These are phyloP conservation scores for Semaprochilodus insignis DNA, from an alignment of 2,797 vertebrate species.

Conservation along the genomic window DNA sequence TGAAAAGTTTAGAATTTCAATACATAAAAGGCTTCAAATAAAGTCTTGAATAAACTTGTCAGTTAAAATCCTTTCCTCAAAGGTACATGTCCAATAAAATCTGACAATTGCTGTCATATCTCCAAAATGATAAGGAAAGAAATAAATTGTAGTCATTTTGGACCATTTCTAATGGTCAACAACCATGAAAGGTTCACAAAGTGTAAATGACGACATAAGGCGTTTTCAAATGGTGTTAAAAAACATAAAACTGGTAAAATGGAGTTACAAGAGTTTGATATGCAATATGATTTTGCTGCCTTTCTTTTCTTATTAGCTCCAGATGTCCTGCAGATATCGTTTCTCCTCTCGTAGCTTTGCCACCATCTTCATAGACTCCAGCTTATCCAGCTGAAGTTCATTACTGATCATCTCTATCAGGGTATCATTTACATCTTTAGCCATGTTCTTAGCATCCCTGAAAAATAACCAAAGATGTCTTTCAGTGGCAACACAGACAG, in stretches of 20 bases:
- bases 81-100: background rate
- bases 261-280: background rate
- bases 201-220: background rate
- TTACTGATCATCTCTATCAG: conserved; percentile 83
- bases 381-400: conserved; percentile 81
- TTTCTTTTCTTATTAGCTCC: conserved; percentile 80
- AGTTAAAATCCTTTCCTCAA: background rate
- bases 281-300: background rate
- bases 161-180: background rate
- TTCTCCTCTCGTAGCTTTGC: conserved; percentile 87
- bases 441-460: conserved; percentile 97
- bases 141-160: background rate
- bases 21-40: background rate
- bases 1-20: conserved; percentile 14
- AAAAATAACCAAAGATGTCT: background rate
- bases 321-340: conserved; percentile 93
- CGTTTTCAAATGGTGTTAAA: background rate
- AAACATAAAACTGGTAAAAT: background rate
- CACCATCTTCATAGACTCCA: conserved; percentile 89
- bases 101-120: background rate
- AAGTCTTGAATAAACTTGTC: background rate
- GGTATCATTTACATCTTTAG: conserved; percentile 86
- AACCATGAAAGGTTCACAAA: background rate
- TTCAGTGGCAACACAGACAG: background rate
- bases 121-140: background rate